phyloP scores from a whole-genome alignment of 2,113 vertebrate genomes.

The Scatophagus argus region DNA sequence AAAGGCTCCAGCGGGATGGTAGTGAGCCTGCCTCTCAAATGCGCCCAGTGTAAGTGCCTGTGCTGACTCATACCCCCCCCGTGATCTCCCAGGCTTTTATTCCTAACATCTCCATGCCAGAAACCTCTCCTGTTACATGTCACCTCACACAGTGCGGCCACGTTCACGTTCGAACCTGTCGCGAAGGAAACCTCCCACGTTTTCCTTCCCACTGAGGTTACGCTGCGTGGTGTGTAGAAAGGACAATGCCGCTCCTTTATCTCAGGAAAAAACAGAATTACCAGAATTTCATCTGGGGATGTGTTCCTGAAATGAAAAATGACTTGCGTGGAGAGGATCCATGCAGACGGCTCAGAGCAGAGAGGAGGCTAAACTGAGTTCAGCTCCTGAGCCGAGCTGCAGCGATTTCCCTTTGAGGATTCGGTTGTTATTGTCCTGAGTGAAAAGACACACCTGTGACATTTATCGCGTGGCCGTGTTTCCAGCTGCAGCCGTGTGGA shows the following conservation, averaged over 20 bases:
- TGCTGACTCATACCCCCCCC: conserved; percentile 69
- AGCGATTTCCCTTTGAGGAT: conserved; percentile 44
- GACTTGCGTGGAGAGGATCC: neutral
- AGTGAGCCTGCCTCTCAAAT: conserved; percentile 61
- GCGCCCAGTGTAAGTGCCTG: conserved; percentile 54
- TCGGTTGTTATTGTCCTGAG: conserved; percentile 62
- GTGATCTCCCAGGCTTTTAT: conserved; percentile 56
- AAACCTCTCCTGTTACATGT: conserved; percentile 52
- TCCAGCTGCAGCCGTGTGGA: conserved; percentile 57
- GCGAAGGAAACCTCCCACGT: neutral
- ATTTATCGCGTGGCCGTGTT: conserved; percentile 53
- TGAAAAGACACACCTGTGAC: conserved; percentile 74
- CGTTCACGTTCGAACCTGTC: conserved; percentile 22
- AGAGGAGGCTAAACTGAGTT: conserved; percentile 30
- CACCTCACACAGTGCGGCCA: conserved; percentile 32
- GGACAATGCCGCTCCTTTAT: conserved; percentile 2
- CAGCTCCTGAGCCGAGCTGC: neutral
- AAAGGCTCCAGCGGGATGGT: conserved; percentile 62
- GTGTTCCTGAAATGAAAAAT: conserved; percentile 23
- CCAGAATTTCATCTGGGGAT: neutral
- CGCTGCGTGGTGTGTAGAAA: neutral
- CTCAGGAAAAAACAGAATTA: conserved; percentile 1
- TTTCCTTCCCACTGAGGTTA: neutral
- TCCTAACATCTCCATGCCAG: conserved; percentile 35
- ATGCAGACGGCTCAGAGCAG: neutral